These are phyloP conservation scores for Microplitis mediator DNA, from an alignment of 1,140 invertebrate genomes.

Conservation along the genomic window DNA sequence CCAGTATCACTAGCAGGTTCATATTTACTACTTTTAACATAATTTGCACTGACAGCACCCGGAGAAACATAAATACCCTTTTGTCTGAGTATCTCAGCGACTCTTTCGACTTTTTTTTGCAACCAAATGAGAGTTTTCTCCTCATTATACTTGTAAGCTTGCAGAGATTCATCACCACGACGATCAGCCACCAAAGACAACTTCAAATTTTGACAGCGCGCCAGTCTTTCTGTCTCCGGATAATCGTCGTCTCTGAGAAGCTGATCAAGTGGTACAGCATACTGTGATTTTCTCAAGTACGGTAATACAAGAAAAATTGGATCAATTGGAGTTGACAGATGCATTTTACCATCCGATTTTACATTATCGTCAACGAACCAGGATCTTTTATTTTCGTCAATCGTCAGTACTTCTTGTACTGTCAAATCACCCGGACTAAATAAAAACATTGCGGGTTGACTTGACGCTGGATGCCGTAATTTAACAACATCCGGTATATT, in stretches of 20 bases:
- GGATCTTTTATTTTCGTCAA: slow-evolving; percentile 70
- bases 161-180: slow-evolving; percentile 72
- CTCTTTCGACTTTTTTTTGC: slow-evolving; percentile 69
- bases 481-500: slow-evolving; percentile 76
- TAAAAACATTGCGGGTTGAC: slow-evolving; percentile 67
- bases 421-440: slow-evolving; percentile 65
- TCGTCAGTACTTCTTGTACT: slow-evolving; percentile 72
- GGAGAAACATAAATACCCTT: slow-evolving; percentile 74
- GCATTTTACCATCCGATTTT: slow-evolving; percentile 76
- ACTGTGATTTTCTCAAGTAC: slow-evolving; percentile 62
- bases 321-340: slow-evolving; percentile 74
- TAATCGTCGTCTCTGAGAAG: slow-evolving; percentile 68
- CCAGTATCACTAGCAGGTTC: slow-evolving; percentile 59
- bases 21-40: slow-evolving; percentile 67
- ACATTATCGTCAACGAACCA: slow-evolving; percentile 76
- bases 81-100: slow-evolving; percentile 68
- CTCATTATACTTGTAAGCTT: slow-evolving; percentile 80
- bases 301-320: slow-evolving; percentile 70
- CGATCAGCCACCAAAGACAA: slow-evolving; percentile 67
- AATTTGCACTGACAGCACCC: slow-evolving; percentile 74
- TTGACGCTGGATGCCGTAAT: slow-evolving; percentile 70
- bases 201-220: slow-evolving; percentile 64
- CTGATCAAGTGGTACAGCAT: slow-evolving; percentile 74
- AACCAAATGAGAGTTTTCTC: slow-evolving; percentile 77
- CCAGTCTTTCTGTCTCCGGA: slow-evolving; percentile 65